Base-by-base conservation (phyloP, 2,888 invertebrate genomes). In the Rhamphomyia laevipes region DNA sequence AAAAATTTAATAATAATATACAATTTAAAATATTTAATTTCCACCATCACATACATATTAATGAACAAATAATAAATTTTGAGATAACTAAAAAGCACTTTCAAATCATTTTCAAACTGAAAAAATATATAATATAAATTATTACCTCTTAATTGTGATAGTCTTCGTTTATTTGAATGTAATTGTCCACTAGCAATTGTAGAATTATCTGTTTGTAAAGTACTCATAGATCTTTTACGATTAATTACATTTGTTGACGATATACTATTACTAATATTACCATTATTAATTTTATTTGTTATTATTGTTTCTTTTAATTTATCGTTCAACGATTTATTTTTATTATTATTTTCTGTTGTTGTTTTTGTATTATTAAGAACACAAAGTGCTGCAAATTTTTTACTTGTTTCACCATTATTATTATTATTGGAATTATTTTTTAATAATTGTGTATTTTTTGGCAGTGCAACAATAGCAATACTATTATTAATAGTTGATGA, bases 301-400 rank as follows among this genome's bases (percentile, higher is more conserved):
- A 27, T 27, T 27, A 27, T 27, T 27, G 40, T 17, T 10, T 47
- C 47, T 47, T 47, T 47, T 42, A 43, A 43, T 35, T 47, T 27
- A 27, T 27, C 23, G 63, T 62, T 47, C 59, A 61, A 43, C 51
- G 58, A 49, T 55, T 55, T 30, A 33, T 47, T 38, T 21, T 49
- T 45, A 7, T 23, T 27, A 27, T 27, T 9, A n/a, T n/a, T n/a
- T n/a, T n/a, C n/a, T n/a, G n/a, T n/a, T n/a, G n/a, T n/a, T 27
- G 23, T 27, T 27, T 5, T 27, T 27, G 23, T 27, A 27, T 27
- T 27, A 27, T 9, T 27, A 27, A 27, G 2, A 27, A 27, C 23
- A 27, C 23, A 27, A 27, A 27, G 23, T 27, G 23, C 23, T 6
- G 23, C 23, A 27, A 27, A 27, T 27, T 27, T 27, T 27, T 27